Conservation (phyloP, 2,113 vertebrate species). For the Bothrops jararaca region DNA sequence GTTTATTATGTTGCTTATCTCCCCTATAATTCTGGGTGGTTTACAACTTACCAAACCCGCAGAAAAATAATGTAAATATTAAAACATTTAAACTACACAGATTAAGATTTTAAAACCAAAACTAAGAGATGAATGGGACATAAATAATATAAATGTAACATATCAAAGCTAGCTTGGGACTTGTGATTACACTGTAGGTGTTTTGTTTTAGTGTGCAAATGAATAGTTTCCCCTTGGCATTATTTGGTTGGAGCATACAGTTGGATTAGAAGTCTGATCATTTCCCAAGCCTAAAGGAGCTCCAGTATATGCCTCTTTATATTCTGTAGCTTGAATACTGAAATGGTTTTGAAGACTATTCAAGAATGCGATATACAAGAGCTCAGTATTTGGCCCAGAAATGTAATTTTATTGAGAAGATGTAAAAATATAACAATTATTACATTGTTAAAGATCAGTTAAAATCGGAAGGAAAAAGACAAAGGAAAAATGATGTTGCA, state of each 20-base stretch:
- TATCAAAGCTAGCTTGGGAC: not conserved
- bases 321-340: not conserved
- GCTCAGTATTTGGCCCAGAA: not conserved
- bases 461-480: not conserved
- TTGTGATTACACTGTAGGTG: not conserved
- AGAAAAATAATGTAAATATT: not conserved
- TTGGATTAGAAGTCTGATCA: not conserved
- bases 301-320: not conserved
- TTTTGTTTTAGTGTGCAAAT: not conserved
- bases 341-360: not conserved
- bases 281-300: not conserved
- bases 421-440: not conserved
- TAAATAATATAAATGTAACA: not conserved
- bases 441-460: not conserved
- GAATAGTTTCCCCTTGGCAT: not conserved
- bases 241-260: not conserved
- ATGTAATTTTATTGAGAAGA: not conserved
- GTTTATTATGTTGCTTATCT: not conserved
- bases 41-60: not conserved
- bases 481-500: not conserved
- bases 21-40: too few species aligned
- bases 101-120: not conserved
- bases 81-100: too few species aligned
- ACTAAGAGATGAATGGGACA: not conserved
- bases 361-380: not conserved